Percentiles rank a stretch among this genome's conserved stretches.
Conservation (phyloP, 2,797 vertebrate species). For the Liparis tanakae region DNA sequence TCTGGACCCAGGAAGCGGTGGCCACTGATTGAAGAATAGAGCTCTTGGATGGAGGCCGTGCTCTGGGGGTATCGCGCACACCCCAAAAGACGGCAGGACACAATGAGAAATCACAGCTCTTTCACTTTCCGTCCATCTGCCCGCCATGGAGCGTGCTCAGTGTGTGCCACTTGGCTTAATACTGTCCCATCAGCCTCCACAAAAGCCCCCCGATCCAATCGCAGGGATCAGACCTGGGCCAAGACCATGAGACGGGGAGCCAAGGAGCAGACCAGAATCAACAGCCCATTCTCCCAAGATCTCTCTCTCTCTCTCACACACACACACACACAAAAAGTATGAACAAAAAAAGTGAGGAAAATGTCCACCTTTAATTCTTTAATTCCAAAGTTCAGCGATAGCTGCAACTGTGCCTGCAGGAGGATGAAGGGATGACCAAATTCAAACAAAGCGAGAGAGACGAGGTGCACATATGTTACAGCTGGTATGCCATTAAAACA, state of each 20-base stretch:
- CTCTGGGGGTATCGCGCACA: slow-evolving; percentile 74
- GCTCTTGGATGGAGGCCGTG: slow-evolving; percentile 76
- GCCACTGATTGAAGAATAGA: slow-evolving; percentile 80
- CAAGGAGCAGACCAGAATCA: slow-evolving; percentile 82
- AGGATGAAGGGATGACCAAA: slow-evolving; percentile 45
- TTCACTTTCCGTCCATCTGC: slow-evolving; percentile 83
- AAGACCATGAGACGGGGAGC: slow-evolving; percentile 77
- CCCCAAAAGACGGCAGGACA: slow-evolving; percentile 79
- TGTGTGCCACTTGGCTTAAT: slow-evolving; percentile 84
- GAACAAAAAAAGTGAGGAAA: slow-evolving; percentile 21
- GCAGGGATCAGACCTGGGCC: slow-evolving; percentile 76
- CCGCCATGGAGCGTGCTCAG: slow-evolving; percentile 75
- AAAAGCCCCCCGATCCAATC: slow-evolving; percentile 82
- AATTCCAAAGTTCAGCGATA: not conserved
- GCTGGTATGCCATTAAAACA: slow-evolving; percentile 18
- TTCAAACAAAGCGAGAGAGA: slow-evolving; percentile 35
- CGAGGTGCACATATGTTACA: slow-evolving; percentile 56
- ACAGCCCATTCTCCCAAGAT: slow-evolving; percentile 81
- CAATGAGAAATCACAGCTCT: slow-evolving; percentile 86
- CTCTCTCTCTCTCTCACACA: slow-evolving; percentile 40
- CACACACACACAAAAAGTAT: slow-evolving; percentile 20
- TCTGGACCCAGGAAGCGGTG: slow-evolving; percentile 77
- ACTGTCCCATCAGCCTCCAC: slow-evolving; percentile 81
- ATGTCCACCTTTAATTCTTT: slow-evolving; percentile 26
- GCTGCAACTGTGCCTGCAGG: slow-evolving; percentile 27